A percentile compares a stretch with the other conserved stretches of the same genome.
Conservation (phyloP, 2,888 invertebrate genomes). For the Teinopalpus imperialis region DNA sequence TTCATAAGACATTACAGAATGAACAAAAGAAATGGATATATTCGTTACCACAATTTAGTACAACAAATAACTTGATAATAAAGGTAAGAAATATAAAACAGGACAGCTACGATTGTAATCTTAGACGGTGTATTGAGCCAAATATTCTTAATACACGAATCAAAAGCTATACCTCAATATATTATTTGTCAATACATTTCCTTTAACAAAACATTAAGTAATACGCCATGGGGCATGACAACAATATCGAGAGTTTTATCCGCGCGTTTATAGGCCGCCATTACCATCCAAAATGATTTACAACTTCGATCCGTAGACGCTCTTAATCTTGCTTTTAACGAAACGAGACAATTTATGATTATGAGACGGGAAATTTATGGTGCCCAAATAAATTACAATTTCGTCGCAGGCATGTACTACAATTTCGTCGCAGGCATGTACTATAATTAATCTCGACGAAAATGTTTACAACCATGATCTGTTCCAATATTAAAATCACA, state of each 20-base stretch:
- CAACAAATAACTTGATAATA: too few species aligned
- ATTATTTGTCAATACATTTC: background rate
- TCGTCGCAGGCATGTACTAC: slow-evolving; percentile 24
- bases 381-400: slow-evolving; percentile 31
- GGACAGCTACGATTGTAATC: too few species aligned
- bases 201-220: background rate
- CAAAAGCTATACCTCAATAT: background rate
- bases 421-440: slow-evolving; percentile 29
- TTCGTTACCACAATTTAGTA: too few species aligned
- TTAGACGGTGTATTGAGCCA: too few species aligned
- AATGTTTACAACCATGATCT: background rate
- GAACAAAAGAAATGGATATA: too few species aligned
- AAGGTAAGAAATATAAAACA: too few species aligned
- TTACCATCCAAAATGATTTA: slow-evolving; percentile 30
- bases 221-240: background rate
- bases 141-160: too few species aligned
- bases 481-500: too few species aligned
- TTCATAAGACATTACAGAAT: too few species aligned
- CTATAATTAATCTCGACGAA: slow-evolving; percentile 2
- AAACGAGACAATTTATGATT: slow-evolving; percentile 30
- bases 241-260: slow-evolving; percentile 15
- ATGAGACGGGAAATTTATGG: slow-evolving; percentile 30
- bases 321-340: slow-evolving; percentile 30
- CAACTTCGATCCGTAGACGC: slow-evolving; percentile 24
- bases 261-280: slow-evolving; percentile 27